Evolutionary conservation across 2,888 invertebrate genomes (phyloP), one percentile per base, ranked within the genome.

Genomic region (Asteroscopus sphinx): DNA sequence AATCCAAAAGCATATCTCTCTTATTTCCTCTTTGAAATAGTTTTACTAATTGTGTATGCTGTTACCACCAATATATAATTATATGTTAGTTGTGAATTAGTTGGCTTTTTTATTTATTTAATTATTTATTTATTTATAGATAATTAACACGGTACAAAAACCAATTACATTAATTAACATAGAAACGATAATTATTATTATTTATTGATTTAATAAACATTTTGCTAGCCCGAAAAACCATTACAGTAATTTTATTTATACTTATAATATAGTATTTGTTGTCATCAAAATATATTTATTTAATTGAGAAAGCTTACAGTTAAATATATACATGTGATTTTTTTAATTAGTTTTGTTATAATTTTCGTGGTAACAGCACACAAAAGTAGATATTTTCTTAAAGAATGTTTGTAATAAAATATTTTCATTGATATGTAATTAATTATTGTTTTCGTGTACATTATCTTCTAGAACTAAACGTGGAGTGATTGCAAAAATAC

Each of bases 341-440:
- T 4, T 21, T 1, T 11, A 0, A 2, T 25, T 36, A 13, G n/a
- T 21, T 32, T 39, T 9, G 11, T 30, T 9, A 2, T 2, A 9
- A 11, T 11, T 37, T 28, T 30, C 1, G 5, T 30, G 6, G 26
- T 15, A 51, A 66, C 72, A 71, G 72, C 72, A 71, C 61, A 59
- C 6, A 39, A n/a, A 45, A 56, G 1, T 0, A 28, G 15, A 26
- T 0, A 15, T 32, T 39, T 30, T 48, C 40, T 49, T 56, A 59
- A 36, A 59, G 39, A 62, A 52, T 51, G 28, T 40, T 51, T 37
- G 58, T 65, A 73, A 61, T 67, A 68, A 66, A 73, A 73, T 76
- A 74, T 58, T 56, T 48, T n/a, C n/a, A 26, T 56, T 79, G 79
- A 79, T 79, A 79, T 79, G 79, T 79, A 13, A 62, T 57, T 64